Percentiles rank a stretch among this genome's conserved stretches.
Evolutionary conservation across 2,888 invertebrate species (phyloP).

Genomic region (Boloria selene): DNA sequence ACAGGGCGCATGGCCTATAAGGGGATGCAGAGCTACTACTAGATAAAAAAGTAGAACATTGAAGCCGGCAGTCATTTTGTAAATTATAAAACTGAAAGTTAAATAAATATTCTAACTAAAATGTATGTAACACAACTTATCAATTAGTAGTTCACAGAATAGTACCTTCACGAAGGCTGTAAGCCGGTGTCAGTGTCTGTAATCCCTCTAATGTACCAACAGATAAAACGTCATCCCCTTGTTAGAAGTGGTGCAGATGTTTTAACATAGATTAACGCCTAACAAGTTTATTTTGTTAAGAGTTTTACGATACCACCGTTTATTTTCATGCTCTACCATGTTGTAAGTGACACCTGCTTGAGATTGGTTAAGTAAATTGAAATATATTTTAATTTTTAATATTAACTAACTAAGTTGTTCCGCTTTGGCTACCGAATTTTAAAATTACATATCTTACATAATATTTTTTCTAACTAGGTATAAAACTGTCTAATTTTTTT

Average conservation of each 20-base stretch:
- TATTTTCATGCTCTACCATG: constrained; percentile 62
- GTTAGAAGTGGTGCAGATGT: constrained; percentile 62
- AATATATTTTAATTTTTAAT: neutral
- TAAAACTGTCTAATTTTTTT: too few relatives aligned
- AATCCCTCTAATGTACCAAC: constrained; percentile 25
- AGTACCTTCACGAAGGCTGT: constrained; percentile 5
- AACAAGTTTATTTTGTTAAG: constrained; percentile 76
- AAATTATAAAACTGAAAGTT: too few relatives aligned
- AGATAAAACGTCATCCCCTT: constrained; percentile 61
- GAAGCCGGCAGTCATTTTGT: too few relatives aligned
- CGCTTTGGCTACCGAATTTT: too few relatives aligned
- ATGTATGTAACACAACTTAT: too few relatives aligned
- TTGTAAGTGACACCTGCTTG: constrained; percentile 72
- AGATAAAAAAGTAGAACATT: too few relatives aligned
- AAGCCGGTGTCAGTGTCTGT: constrained; percentile 15
- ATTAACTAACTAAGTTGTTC: too few relatives aligned
- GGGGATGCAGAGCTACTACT: too few relatives aligned
- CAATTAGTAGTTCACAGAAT: neutral
- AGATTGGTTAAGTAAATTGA: constrained; percentile 48
- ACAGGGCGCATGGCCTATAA: too few relatives aligned
- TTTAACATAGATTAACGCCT: constrained; percentile 67
- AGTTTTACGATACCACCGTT: constrained; percentile 70
- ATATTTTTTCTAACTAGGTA: too few relatives aligned
- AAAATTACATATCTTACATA: too few relatives aligned
- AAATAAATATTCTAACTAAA: too few relatives aligned